A percentile compares a stretch with the other conserved stretches of the same genome.
phyloP scores from a whole-genome alignment of 2,113 vertebrate species.

The Ceyx cyanopectus region DNA sequence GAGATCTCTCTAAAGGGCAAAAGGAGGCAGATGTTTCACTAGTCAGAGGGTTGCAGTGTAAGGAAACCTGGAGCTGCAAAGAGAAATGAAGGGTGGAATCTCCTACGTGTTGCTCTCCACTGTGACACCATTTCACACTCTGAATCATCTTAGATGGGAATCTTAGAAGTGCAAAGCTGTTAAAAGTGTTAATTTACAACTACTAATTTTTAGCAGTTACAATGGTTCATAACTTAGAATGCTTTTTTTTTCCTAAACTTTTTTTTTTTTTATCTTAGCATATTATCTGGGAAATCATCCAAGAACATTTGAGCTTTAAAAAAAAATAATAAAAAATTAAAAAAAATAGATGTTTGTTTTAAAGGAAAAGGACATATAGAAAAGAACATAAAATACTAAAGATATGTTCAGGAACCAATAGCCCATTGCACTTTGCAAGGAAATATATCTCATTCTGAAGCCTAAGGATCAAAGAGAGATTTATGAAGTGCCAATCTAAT shows the following conservation, averaged over 20 bases:
- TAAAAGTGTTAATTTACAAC: conserved; percentile 5
- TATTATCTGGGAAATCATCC: not conserved
- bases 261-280: not conserved
- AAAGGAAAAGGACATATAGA: too few species aligned
- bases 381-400: not conserved
- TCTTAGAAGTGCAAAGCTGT: conserved; percentile 12
- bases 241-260: not conserved
- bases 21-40: not conserved
- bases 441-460: conserved; percentile 11
- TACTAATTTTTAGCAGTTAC: not conserved
- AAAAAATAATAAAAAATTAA: not conserved
- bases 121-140: not conserved
- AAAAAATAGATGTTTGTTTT: not conserved
- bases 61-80: conserved; percentile 2
- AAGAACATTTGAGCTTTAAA: not conserved
- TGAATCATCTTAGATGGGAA: not conserved
- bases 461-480: conserved; percentile 28
- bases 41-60: not conserved
- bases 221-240: not conserved
- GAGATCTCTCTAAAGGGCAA: not conserved
- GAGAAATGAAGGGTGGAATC: not conserved
- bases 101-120: not conserved
- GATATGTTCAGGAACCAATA: not conserved
- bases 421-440: not conserved
- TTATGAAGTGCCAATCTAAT: conserved; percentile 29